Evolutionary conservation across 2,797 vertebrate species (phyloP).

Genomic region (Poeciliopsis gracilis): DNA sequence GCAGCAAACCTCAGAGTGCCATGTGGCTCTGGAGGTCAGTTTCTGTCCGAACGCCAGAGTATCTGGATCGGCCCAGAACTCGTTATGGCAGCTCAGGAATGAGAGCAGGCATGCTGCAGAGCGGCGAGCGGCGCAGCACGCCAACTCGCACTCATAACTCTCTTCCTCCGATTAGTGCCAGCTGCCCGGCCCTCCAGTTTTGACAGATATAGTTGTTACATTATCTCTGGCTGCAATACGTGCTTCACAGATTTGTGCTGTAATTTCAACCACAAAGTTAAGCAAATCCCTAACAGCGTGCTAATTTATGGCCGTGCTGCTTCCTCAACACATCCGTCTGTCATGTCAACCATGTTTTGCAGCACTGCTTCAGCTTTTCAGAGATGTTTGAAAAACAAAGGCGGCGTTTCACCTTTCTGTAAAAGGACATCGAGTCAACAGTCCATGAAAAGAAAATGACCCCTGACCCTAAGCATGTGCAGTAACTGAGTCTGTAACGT

Average conservation of each 20-base stretch:
- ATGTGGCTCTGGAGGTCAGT: slow-evolving; percentile 48
- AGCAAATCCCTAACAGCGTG: slow-evolving; percentile 62
- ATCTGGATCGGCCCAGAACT: slow-evolving; percentile 44
- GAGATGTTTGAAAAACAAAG: background rate
- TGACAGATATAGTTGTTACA: slow-evolving; percentile 88
- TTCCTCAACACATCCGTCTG: slow-evolving; percentile 58
- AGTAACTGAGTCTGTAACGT: background rate
- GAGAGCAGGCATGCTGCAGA: slow-evolving; percentile 53
- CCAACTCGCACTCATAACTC: slow-evolving; percentile 89
- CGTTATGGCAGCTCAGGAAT: slow-evolving; percentile 63
- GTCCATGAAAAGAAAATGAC: background rate
- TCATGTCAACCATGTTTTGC: slow-evolving; percentile 26
- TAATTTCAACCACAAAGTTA: slow-evolving; percentile 73
- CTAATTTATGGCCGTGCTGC: slow-evolving; percentile 57
- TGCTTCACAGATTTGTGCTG: slow-evolving; percentile 78
- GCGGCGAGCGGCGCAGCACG: slow-evolving; percentile 64
- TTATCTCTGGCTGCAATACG: slow-evolving; percentile 81
- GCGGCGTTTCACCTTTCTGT: background rate
- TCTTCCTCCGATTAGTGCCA: slow-evolving; percentile 87
- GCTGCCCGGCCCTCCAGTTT: slow-evolving; percentile 82
- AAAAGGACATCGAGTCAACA: background rate
- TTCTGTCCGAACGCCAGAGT: slow-evolving; percentile 48
- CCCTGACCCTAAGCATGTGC: background rate
- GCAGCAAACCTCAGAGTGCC: slow-evolving; percentile 34
- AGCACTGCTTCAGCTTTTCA: background rate